Evolutionary conservation across 2,797 vertebrate species (phyloP).

Genomic region (Forpus xanthops): DNA sequence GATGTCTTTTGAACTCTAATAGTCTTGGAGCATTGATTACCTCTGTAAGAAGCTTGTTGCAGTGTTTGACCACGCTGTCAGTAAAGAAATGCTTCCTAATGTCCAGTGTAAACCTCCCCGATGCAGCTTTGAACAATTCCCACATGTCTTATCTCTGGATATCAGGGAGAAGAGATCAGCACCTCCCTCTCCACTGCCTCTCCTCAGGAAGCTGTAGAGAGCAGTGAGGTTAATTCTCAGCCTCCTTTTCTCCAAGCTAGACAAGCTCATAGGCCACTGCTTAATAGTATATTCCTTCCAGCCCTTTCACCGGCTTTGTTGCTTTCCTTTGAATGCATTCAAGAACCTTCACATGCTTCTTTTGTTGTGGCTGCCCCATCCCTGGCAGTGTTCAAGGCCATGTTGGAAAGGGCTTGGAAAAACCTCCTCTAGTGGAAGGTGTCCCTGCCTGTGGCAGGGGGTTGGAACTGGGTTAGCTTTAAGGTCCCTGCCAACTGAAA

Average conservation of each 20-base stretch:
- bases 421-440: not conserved
- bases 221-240: not conserved
- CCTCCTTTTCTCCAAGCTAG: not conserved
- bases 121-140: not conserved
- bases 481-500: not conserved
- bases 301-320: not conserved
- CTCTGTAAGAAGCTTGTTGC: not conserved
- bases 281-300: not conserved
- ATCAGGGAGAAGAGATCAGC: not conserved
- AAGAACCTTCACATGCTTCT: not conserved
- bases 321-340: not conserved
- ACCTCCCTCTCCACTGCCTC: not conserved
- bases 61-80: not conserved
- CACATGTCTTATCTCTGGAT: fast-evolving
- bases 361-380: not conserved
- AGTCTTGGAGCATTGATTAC: not conserved
- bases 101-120: not conserved
- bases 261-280: not conserved
- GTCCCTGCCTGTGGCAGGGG: not conserved
- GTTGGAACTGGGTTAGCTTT: not conserved
- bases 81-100: not conserved
- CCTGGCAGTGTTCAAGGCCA: not conserved
- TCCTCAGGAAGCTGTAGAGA: not conserved
- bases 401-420: not conserved
- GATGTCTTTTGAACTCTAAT: not conserved